These are phyloP conservation scores for Protodeltote pygarga DNA, from an alignment of 2,888 invertebrate species.

Conservation along the genomic window DNA sequence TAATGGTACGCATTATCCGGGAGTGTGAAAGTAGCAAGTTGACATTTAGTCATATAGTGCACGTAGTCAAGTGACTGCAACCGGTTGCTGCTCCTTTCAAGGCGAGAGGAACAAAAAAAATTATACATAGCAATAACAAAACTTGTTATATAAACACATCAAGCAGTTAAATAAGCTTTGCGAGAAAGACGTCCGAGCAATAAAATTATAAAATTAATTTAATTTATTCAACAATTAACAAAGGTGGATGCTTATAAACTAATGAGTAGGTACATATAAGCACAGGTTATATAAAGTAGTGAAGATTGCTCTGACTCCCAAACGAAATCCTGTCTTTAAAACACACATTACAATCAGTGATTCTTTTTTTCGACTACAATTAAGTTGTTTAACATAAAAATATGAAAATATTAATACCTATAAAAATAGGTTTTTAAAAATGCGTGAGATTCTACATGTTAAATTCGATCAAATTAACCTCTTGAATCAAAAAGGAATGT, in stretches of 20 bases:
- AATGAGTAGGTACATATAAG: too few relatives aligned
- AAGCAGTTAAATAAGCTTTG: constrained; percentile 13
- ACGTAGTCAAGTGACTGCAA: constrained; percentile 30
- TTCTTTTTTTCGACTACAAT: too few relatives aligned
- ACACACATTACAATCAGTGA: too few relatives aligned
- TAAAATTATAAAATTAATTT: too few relatives aligned
- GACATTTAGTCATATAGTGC: constrained; percentile 53
- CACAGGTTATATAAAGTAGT: too few relatives aligned
- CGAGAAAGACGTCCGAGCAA: not conserved
- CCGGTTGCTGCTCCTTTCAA: constrained; percentile 46
- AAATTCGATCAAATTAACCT: constrained; percentile 11
- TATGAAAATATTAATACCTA: too few relatives aligned
- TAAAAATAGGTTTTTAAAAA: constrained; percentile 2
- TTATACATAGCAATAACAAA: too few relatives aligned
- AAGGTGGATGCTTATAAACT: too few relatives aligned
- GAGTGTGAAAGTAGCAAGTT: constrained; percentile 59
- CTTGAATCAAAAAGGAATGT: constrained; percentile 3
- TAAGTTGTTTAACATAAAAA: too few relatives aligned
- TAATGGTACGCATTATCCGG: constrained; percentile 40
- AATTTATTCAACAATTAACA: too few relatives aligned
- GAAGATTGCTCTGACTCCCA: too few relatives aligned
- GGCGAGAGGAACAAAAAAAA: constrained; percentile 35
- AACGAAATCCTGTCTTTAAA: too few relatives aligned
- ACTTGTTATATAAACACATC: constrained; percentile 12
- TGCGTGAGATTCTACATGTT: not conserved